Conservation (phyloP, 2,888 invertebrate genomes). For the Seladonia tumulorum region DNA sequence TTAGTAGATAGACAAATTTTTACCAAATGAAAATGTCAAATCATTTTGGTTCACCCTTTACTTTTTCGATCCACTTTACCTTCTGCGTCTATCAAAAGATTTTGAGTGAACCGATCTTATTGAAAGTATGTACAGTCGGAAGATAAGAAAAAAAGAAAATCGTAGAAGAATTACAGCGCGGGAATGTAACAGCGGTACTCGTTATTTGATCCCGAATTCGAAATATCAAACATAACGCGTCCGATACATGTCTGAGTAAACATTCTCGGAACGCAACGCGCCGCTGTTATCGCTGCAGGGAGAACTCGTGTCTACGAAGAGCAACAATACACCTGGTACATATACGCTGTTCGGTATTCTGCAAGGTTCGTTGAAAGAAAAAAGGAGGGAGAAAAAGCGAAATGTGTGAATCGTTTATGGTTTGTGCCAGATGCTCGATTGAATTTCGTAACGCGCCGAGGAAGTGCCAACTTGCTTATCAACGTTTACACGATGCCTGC, state of each 20-base stretch:
- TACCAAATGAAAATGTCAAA: too few species aligned
- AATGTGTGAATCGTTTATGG: background rate
- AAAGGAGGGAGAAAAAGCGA: background rate
- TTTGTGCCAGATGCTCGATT: slow-evolving; percentile 17
- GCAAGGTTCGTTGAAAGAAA: background rate
- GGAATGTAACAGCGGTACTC: background rate
- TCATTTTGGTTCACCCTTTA: too few species aligned
- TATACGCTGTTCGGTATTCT: background rate
- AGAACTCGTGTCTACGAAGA: background rate
- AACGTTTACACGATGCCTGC: slow-evolving; percentile 23
- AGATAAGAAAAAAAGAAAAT: background rate
- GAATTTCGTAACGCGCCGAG: slow-evolving; percentile 35
- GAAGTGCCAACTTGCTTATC: slow-evolving; percentile 46
- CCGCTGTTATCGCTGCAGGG: background rate
- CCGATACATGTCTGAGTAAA: background rate
- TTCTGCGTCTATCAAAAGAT: background rate
- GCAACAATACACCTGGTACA: background rate
- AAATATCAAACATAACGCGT: background rate
- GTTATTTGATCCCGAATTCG: background rate
- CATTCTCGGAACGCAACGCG: background rate
- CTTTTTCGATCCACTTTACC: too few species aligned
- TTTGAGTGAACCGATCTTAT: background rate
- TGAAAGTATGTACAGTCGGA: background rate
- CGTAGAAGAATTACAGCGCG: too few species aligned
- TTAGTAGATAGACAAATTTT: too few species aligned